These are phyloP conservation scores for Peucedramus taeniatus DNA, from an alignment of 2,113 vertebrate genomes.

Conservation along the genomic window DNA sequence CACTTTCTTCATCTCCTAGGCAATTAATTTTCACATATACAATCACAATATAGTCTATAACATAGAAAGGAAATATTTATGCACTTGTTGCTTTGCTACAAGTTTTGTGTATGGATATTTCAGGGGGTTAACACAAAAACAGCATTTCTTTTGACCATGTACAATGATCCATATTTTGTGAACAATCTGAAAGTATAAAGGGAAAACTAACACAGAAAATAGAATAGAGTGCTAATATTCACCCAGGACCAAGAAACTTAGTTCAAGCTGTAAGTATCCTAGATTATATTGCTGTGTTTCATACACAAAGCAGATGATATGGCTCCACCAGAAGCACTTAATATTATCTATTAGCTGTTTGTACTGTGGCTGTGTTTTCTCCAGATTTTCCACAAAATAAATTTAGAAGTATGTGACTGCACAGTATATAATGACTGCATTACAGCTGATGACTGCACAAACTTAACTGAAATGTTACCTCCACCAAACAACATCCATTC, in stretches of 20 bases:
- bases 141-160: neutral
- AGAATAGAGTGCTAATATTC: neutral
- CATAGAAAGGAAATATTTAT: neutral
- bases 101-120: neutral
- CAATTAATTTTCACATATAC: conserved; percentile 41
- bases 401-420: neutral
- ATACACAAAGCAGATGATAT: neutral
- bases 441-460: neutral
- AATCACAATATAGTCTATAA: neutral
- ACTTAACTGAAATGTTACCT: neutral
- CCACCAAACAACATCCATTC: neutral
- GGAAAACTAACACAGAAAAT: neutral
- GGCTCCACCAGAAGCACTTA: neutral
- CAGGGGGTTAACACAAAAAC: neutral
- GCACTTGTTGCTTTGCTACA: neutral
- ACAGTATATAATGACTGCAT: too few species aligned
- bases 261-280: neutral
- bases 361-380: neutral
- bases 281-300: neutral
- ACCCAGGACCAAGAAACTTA: neutral
- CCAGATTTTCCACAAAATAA: neutral
- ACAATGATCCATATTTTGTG: neutral
- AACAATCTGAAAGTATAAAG: neutral
- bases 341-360: neutral
- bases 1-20: neutral